Percentiles rank a stretch among this genome's conserved stretches.
Evolutionary conservation across 2,888 invertebrate genomes (phyloP).

Genomic region (Clitarchus hookeri): DNA sequence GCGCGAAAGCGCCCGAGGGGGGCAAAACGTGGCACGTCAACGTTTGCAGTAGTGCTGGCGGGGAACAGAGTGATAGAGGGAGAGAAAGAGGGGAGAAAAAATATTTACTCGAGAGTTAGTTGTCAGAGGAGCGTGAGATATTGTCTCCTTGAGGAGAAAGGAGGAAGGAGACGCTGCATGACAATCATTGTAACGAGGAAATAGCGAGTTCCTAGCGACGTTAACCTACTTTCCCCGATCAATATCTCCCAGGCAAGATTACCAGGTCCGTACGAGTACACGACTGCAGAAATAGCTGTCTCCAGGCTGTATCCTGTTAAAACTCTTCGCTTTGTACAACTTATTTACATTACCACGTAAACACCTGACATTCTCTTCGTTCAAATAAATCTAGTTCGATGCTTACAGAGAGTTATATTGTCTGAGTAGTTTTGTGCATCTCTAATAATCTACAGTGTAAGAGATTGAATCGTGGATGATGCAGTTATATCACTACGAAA

Average conservation of each 20-base stretch:
- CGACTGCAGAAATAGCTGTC: no score
- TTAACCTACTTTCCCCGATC: background rate
- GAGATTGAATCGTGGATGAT: no score
- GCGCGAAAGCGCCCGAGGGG: slow-evolving; percentile 6
- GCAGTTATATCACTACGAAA: no score
- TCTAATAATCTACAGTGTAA: no score
- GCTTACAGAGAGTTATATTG: no score
- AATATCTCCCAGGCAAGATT: background rate
- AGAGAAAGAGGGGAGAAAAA: background rate
- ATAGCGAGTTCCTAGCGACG: background rate
- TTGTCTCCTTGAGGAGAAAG: background rate
- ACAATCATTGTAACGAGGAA: background rate
- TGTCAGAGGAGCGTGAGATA: background rate
- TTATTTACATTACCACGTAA: no score
- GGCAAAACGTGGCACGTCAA: background rate
- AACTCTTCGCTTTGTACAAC: no score
- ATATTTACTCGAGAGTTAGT: slow-evolving; percentile 7
- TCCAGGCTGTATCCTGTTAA: no score
- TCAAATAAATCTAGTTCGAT: no score
- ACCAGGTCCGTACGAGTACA: no score
- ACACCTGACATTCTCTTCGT: no score
- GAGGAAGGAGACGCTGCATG: background rate
- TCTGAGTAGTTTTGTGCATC: no score
- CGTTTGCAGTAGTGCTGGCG: background rate
- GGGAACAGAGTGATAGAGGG: background rate